Evolutionary conservation across 2,113 vertebrate genomes (phyloP), one percentile per base, ranked within the genome.

Genomic region (Plotosus lineatus): DNA sequence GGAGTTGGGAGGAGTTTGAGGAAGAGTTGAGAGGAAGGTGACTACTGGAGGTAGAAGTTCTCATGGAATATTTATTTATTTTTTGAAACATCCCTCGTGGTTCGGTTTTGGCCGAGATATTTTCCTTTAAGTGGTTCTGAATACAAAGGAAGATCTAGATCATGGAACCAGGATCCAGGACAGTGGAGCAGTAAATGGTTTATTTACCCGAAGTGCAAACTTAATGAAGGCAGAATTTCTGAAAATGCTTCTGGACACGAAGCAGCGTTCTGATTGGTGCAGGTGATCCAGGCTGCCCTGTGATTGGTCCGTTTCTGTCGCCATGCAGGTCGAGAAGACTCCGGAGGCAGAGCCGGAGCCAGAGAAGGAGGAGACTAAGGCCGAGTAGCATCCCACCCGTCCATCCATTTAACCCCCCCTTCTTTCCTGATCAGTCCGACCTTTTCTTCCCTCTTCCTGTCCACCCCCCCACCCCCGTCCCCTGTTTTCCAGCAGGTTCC

Each of bases 301-400:
- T 83, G 48, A 80, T 75, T 79, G 55, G 53, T 73, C 74, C 9
- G 19, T 44, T 36, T 38, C 11, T 80, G 55, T 85, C 9, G 9
- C 76, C 76, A 31, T 48, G 38, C 84, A 89, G 88, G 86, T 87
- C 28, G 82, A 86, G 69, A 81, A 88, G 75, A 85, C 88, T 83
- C 85, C 84, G 44, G 87, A 88, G 17, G 85, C 77, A 44, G 85
- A 65, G 50, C 80, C 66, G 56, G 85, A 88, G 44, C 56, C 82
- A 15, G 85, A 86, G 75, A 85, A 89, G 78, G 85, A 85, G 40
- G 88, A 88, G 77, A 53, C 72, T 72, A 88, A 88, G 65, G 68
- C 84, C 14, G 88, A 89, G 82, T 88, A 89, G 87, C 85, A 56
- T 65, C 77, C 61, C 75, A 33, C 66, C 78, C 71, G 58, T 72